phyloP scores from a whole-genome alignment of 1,140 invertebrate genomes.

The Steinernema khuongi region DNA sequence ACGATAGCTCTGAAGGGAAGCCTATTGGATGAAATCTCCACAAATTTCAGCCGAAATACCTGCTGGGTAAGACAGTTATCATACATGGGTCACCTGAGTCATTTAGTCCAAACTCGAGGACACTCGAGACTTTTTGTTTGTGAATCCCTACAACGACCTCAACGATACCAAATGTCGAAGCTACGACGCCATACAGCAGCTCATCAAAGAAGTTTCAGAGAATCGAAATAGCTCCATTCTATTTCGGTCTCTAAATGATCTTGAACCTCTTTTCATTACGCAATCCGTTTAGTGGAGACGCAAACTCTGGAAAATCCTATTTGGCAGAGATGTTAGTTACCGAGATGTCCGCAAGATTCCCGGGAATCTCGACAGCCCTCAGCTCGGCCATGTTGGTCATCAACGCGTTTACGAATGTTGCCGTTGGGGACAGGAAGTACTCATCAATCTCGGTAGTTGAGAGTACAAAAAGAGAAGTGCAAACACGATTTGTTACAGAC shows the following conservation, averaged over 20 bases:
- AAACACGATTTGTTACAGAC: background rate
- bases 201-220: background rate
- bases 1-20: too few relatives aligned
- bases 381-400: background rate
- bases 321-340: background rate
- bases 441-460: background rate
- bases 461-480: background rate
- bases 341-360: background rate
- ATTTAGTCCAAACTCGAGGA: background rate
- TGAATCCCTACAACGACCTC: background rate
- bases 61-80: too few relatives aligned
- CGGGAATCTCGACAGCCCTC: background rate
- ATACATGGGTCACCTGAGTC: background rate
- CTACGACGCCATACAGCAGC: background rate
- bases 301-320: constrained; percentile 1
- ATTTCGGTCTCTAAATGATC: background rate
- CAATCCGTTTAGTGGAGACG: background rate
- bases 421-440: background rate
- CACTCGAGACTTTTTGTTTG: background rate
- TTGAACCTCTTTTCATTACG: background rate
- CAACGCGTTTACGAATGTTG: background rate
- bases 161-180: background rate
- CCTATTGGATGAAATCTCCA: too few relatives aligned
- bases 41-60: too few relatives aligned
- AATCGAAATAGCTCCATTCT: background rate